phyloP scores from a whole-genome alignment of 2,888 invertebrate species.

The Vandiemenella viatica region DNA sequence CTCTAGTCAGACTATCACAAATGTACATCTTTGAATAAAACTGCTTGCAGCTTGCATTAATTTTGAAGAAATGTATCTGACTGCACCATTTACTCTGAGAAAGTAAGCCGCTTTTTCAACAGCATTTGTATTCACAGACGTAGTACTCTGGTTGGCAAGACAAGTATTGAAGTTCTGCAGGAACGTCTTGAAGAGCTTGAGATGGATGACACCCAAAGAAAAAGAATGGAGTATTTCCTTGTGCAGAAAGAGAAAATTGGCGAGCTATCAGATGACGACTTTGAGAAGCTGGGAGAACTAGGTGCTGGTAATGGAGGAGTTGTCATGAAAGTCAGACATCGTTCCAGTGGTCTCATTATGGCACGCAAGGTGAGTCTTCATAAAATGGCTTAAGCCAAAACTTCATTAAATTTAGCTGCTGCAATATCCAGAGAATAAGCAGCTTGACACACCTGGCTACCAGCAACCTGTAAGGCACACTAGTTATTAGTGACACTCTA shows the following conservation, averaged over 20 bases:
- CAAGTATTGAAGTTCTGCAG: conserved; percentile 75
- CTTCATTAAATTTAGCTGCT: too few relatives aligned
- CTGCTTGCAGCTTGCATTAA: too few relatives aligned
- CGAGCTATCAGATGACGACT: conserved; percentile 80
- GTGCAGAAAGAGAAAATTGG: conserved; percentile 92
- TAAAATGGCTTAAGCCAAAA: too few relatives aligned
- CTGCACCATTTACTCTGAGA: too few relatives aligned
- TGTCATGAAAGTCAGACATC: conserved; percentile 96
- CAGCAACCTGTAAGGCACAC: too few relatives aligned
- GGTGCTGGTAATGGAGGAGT: conserved; percentile 98
- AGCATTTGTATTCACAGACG: conserved; percentile 31
- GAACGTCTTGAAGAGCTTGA: conserved; percentile 83
- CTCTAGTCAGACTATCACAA: too few relatives aligned
- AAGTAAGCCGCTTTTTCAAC: too few relatives aligned
- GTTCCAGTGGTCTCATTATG: conserved; percentile 89
- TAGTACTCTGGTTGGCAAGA: conserved; percentile 38
- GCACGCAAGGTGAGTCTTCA: conserved; percentile 63
- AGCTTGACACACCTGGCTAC: too few relatives aligned
- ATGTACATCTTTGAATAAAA: background rate
- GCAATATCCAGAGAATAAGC: too few relatives aligned
- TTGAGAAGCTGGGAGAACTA: conserved; percentile 91
- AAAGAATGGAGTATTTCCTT: conserved; percentile 83
- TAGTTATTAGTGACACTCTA: too few relatives aligned
- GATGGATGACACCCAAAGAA: conserved; percentile 87
- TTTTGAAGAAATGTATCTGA: too few relatives aligned